A percentile compares a stretch with the other conserved stretches of the same genome.
phyloP scores from a whole-genome alignment of 2,113 vertebrate genomes.

The Pandion haliaetus region DNA sequence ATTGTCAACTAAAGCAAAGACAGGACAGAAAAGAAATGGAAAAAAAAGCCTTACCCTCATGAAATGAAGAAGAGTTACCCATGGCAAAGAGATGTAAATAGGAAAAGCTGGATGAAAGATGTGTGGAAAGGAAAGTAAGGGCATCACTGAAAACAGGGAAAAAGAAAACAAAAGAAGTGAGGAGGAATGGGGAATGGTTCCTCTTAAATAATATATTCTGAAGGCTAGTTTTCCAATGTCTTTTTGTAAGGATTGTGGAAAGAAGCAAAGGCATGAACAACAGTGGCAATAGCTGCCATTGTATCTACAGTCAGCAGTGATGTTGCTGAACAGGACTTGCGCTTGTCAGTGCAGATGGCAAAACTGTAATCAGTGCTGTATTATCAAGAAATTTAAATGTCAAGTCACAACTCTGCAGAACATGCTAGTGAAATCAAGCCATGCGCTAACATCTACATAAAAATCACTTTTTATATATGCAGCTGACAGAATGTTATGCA shows the following conservation, averaged over 20 bases:
- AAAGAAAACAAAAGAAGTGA: slow-evolving; percentile 63
- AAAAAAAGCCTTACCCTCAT: slow-evolving; percentile 63
- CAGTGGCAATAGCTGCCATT: neutral
- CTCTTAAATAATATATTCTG: neutral
- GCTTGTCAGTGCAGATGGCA: neutral
- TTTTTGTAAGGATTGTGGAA: neutral
- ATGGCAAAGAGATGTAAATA: slow-evolving; percentile 69
- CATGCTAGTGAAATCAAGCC: neutral
- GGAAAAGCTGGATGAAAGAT: slow-evolving; percentile 69
- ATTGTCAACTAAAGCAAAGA: slow-evolving; percentile 7
- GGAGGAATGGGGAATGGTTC: slow-evolving; percentile 37
- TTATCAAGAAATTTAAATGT: neutral
- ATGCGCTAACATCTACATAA: neutral
- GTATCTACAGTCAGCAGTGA: neutral
- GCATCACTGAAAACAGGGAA: slow-evolving; percentile 65
- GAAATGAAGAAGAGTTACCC: slow-evolving; percentile 70
- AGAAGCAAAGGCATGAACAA: neutral
- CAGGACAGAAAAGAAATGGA: slow-evolving; percentile 29
- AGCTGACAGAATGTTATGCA: neutral
- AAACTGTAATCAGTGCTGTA: neutral
- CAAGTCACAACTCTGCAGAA: neutral
- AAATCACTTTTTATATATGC: neutral
- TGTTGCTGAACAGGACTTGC: neutral
- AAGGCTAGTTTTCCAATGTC: neutral
- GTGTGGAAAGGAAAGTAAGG: slow-evolving; percentile 68